Evolutionary conservation across 2,888 invertebrate species (phyloP).

Genomic region (Opisthograptis luteolata): DNA sequence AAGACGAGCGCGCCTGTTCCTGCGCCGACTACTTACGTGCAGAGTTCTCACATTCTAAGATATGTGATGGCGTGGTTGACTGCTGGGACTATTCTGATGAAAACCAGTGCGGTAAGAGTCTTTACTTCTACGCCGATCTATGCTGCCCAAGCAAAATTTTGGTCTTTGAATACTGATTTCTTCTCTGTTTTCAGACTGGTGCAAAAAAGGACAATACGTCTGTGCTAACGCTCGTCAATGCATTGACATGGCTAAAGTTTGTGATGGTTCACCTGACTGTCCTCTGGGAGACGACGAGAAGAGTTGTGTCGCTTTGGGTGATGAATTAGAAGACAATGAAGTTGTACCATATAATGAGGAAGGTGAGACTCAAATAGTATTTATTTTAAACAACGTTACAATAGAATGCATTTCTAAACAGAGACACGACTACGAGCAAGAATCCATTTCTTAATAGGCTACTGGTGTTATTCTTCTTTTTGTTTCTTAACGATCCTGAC

Average conservation of each 20-base stretch:
- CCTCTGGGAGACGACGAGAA: slow-evolving; percentile 90
- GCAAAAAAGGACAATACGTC: slow-evolving; percentile 88
- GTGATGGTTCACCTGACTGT: slow-evolving; percentile 89
- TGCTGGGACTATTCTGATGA: slow-evolving; percentile 93
- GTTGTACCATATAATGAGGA: slow-evolving; percentile 86
- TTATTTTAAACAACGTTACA: too few species aligned
- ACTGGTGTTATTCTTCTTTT: too few species aligned
- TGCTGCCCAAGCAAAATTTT: background rate
- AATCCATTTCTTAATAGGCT: too few species aligned
- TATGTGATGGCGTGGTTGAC: slow-evolving; percentile 91
- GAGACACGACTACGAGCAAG: too few species aligned
- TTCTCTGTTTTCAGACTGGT: slow-evolving; percentile 86
- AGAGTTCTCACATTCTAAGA: slow-evolving; percentile 88
- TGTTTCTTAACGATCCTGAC: too few species aligned
- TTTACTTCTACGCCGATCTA: background rate
- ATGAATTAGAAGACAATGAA: slow-evolving; percentile 81
- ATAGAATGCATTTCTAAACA: too few species aligned
- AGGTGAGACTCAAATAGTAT: too few species aligned
- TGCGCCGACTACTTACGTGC: slow-evolving; percentile 90
- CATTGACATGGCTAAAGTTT: slow-evolving; percentile 86
- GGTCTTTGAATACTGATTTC: background rate
- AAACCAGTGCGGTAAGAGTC: slow-evolving; percentile 87
- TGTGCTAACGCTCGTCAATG: slow-evolving; percentile 90
- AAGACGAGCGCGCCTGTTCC: slow-evolving; percentile 89
- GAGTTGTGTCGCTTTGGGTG: slow-evolving; percentile 88